Percentiles rank a stretch among this genome's conserved stretches.
Conservation (phyloP, 2,797 vertebrate species). For the Lemur catta region DNA sequence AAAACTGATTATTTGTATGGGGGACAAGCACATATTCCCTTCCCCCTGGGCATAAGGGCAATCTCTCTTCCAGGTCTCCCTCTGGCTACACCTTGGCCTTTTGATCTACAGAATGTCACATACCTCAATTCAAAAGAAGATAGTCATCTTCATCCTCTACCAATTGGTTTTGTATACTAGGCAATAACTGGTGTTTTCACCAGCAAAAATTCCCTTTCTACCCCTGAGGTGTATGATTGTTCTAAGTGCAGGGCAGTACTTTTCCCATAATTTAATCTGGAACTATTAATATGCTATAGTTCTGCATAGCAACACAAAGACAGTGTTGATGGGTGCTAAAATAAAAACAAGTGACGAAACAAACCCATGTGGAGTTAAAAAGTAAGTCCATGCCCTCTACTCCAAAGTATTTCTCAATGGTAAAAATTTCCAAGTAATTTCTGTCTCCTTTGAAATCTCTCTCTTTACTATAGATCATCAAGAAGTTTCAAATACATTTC, state of each 20-base stretch:
- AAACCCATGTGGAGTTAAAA: neutral
- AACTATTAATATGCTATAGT: neutral
- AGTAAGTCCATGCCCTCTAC: neutral
- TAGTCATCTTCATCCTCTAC: neutral
- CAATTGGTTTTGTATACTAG: neutral
- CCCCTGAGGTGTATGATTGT: neutral
- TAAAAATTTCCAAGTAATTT: slow-evolving; percentile 33
- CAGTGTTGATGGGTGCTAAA: neutral
- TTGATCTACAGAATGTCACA: neutral
- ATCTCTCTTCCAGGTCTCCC: neutral
- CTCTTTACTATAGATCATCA: neutral
- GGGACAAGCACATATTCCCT: neutral
- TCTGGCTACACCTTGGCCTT: neutral
- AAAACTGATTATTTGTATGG: neutral
- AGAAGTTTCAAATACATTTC: neutral
- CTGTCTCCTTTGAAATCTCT: neutral
- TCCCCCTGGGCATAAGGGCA: neutral
- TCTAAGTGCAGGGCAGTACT: neutral
- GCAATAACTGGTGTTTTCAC: neutral
- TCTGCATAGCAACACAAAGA: neutral
- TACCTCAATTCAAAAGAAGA: neutral
- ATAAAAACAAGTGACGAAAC: slow-evolving; percentile 29
- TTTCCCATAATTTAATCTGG: neutral
- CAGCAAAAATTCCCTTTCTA: neutral
- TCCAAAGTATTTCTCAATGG: neutral